These are phyloP conservation scores for Geothlypis trichas DNA, from an alignment of 2,113 vertebrate genomes.

Conservation along the genomic window DNA sequence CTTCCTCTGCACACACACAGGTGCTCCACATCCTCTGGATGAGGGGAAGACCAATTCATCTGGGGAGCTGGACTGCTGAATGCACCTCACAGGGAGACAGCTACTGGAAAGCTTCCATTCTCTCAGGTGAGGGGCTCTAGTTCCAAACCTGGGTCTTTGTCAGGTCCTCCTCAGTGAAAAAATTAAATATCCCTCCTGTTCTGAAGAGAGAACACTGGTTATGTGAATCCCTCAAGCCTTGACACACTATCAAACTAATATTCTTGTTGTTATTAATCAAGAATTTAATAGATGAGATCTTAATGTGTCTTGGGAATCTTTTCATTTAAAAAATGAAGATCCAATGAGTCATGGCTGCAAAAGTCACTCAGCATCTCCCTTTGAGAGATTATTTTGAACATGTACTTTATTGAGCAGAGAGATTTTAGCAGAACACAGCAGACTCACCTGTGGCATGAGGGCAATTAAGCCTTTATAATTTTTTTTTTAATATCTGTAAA, in stretches of 20 bases:
- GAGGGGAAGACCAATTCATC: neutral
- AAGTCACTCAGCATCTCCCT: neutral
- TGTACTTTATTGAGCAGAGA: neutral
- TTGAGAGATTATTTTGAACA: neutral
- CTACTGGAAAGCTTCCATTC: neutral
- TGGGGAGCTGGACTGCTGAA: neutral
- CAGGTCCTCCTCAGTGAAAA: neutral
- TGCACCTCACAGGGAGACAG: neutral
- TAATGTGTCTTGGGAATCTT: neutral
- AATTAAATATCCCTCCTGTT: neutral
- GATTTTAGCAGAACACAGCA: neutral
- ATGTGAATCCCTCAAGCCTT: neutral
- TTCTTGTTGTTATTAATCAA: neutral
- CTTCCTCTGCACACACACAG: neutral
- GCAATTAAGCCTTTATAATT: neutral
- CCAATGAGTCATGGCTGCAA: conserved; percentile 8
- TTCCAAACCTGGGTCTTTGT: neutral
- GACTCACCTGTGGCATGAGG: neutral
- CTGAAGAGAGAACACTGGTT: neutral
- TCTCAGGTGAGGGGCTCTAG: neutral
- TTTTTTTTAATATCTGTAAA: neutral
- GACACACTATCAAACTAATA: neutral
- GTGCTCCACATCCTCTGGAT: neutral
- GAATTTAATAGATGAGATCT: neutral
- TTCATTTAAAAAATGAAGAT: neutral